Conservation (phyloP, 1,140 invertebrate species). For the Pseudoatta argentina region DNA sequence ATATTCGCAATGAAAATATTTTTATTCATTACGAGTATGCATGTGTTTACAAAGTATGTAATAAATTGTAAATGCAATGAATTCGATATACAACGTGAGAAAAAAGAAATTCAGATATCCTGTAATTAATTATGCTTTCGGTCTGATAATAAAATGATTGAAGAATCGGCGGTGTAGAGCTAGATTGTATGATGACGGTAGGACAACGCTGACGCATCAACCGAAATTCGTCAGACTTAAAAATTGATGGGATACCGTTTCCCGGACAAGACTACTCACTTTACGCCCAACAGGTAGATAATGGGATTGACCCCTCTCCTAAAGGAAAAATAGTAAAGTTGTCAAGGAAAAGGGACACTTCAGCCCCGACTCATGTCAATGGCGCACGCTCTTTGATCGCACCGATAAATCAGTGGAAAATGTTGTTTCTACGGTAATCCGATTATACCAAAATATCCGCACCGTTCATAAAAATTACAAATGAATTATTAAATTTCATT, state of each 20-base stretch:
- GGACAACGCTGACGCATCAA: conserved; percentile 17
- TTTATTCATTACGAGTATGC: no score
- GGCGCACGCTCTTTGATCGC: conserved; percentile 67
- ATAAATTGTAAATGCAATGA: no score
- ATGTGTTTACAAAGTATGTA: no score
- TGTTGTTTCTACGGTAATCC: conserved; percentile 36
- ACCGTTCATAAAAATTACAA: neutral
- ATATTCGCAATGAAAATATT: no score
- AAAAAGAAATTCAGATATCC: neutral
- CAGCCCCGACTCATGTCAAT: conserved; percentile 58
- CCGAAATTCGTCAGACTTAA: conserved; percentile 36
- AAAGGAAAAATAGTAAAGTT: conserved; percentile 79
- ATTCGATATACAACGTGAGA: neutral
- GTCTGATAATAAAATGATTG: neutral
- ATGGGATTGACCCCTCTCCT: conserved; percentile 73
- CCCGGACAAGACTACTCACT: conserved; percentile 81
- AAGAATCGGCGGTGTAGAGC: neutral
- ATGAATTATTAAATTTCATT: neutral
- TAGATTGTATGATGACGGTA: neutral
- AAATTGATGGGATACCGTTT: conserved; percentile 77
- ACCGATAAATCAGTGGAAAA: conserved; percentile 62
- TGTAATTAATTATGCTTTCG: conserved; percentile 7
- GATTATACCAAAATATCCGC: conserved; percentile 10
- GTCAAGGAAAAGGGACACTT: conserved; percentile 76
- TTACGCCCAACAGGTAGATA: conserved; percentile 80